Percentiles rank a stretch among this genome's conserved stretches.
phyloP scores from a whole-genome alignment of 2,797 vertebrate genomes.

The Notamacropus eugenii region DNA sequence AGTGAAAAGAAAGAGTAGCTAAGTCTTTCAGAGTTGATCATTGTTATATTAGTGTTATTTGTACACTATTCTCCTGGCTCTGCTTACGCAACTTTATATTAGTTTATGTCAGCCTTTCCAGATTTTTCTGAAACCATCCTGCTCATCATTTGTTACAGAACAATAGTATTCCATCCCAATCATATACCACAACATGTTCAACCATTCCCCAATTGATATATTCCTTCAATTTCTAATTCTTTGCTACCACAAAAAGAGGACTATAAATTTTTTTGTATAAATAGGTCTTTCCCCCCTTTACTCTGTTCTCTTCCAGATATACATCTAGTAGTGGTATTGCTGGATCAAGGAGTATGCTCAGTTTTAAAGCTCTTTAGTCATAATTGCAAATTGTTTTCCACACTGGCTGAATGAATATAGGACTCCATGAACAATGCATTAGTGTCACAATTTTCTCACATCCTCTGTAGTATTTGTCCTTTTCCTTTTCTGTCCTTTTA shows the following conservation, averaged over 20 bases:
- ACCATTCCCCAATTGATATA: not conserved
- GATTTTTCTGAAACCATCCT: too few species aligned
- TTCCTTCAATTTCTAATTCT: not conserved
- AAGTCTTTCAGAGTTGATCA: not conserved
- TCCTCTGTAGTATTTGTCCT: not conserved
- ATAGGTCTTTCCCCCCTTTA: not conserved
- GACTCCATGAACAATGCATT: not conserved
- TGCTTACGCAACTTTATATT: too few species aligned
- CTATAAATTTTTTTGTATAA: not conserved
- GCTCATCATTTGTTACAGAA: not conserved
- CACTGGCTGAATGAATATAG: not conserved
- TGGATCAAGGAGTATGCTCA: not conserved
- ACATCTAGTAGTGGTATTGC: not conserved
- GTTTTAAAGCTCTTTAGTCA: not conserved
- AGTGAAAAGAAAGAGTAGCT: not conserved
- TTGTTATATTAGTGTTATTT: not conserved
- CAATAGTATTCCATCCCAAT: not conserved
- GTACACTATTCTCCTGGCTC: too few species aligned
- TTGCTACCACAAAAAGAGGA: too few species aligned
- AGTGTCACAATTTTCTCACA: not conserved
- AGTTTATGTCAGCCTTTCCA: too few species aligned
- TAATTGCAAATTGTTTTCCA: too few species aligned
- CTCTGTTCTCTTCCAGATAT: not conserved
- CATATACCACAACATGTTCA: not conserved
- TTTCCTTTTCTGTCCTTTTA: not conserved